Evolutionary conservation across 2,888 invertebrate genomes (phyloP), one percentile per base, ranked within the genome.

Genomic region (Machimus rusticus): DNA sequence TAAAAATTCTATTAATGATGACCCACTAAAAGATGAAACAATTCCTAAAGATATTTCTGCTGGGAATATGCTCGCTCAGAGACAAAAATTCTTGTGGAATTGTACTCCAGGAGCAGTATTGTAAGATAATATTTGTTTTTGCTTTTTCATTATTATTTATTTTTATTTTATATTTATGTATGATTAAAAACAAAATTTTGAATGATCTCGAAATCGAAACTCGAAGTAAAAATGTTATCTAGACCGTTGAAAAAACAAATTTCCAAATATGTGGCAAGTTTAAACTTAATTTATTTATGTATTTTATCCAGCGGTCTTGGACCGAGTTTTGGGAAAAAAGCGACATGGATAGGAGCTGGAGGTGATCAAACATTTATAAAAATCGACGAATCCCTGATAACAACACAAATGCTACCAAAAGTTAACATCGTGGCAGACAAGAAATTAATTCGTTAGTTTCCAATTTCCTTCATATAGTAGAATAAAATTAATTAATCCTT

Each of bases 301-400:
- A 23, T 57, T 46, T 39, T 39, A 39, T 93, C 93, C 1, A 94
- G 95, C 89, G 93, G 94, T 74, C 93, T 95, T 55, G 99, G 99
- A 0, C 96, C 97, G 0, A 95, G 96, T 87, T 95, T 96, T 93
- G 97, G 98, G 0, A 95, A 98, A 89, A 95, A 97, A 90, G 99
- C 98, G 0, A 97, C 97, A 0, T 98, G 98, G 98, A 95, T 99
- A 19, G 96, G 97, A 0, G 98, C 99, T 5, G 97, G 97, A n/a
- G 98, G 98, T 0, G 99, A 99, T 93, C 97, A 98, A 93, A 99
- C 99, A 1, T 98, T 97, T 91, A 94, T 99, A 81, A 97, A 97
- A 92, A 95, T 98, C 86, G 98, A 98, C 89, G 98, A 99, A 92
- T 96, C 96, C 2, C 94, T 98, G n/a, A 97, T 99, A 89, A 98